A percentile compares a stretch with the other conserved stretches of the same genome.
These are phyloP conservation scores for Tachysurus vachellii DNA, from an alignment of 2,113 vertebrate genomes.

Conservation along the genomic window DNA sequence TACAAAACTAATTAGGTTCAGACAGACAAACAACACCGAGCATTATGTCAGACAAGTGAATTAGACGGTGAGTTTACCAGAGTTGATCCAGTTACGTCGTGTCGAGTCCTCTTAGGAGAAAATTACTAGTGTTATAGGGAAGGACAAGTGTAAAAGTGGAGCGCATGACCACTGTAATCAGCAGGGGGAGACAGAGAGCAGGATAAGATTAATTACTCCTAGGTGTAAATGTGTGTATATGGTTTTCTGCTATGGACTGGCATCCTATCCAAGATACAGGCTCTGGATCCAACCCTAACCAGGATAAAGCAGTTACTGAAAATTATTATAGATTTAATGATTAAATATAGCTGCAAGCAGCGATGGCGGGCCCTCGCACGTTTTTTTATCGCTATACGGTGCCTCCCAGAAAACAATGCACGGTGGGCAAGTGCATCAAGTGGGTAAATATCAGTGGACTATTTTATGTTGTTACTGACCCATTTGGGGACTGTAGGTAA, in stretches of 20 bases:
- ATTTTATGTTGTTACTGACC: too few relatives aligned
- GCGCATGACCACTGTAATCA: not conserved
- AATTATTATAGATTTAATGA: not conserved
- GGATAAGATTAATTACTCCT: too few relatives aligned
- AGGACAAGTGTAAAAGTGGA: not conserved
- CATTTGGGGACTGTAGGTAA: too few relatives aligned
- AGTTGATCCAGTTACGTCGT: not conserved
- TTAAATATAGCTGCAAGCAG: too few relatives aligned
- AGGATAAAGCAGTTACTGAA: not conserved
- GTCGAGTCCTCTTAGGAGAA: not conserved
- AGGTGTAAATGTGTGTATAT: not conserved
- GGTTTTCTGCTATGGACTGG: not conserved
- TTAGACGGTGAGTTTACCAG: not conserved
- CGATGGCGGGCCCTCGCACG: too few relatives aligned
- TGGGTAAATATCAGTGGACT: too few relatives aligned
- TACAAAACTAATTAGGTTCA: constrained; percentile 8
- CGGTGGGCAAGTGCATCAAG: too few relatives aligned
- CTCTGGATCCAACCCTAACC: not conserved
- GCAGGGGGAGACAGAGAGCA: constrained; percentile 5
- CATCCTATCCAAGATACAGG: not conserved
- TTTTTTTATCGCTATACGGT: too few relatives aligned
- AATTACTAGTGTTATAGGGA: not conserved
- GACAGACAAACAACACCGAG: not conserved
- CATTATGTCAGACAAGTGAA: not conserved
- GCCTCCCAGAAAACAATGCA: too few relatives aligned